A percentile compares a stretch with the other conserved stretches of the same genome.
phyloP scores from a whole-genome alignment of 2,888 invertebrate genomes.

The Portevinia maculata region DNA sequence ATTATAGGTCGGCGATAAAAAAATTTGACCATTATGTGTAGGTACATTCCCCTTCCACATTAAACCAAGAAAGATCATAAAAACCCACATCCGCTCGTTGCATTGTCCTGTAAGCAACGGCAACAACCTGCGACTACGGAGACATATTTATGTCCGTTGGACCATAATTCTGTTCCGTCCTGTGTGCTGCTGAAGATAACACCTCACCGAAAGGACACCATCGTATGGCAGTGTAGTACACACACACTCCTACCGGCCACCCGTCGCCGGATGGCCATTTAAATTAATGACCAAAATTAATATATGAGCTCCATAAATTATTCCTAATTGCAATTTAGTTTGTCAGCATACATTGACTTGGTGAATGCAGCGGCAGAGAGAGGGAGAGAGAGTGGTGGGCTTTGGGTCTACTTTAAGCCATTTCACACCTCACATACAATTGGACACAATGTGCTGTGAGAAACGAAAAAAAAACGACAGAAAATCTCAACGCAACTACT shows the following conservation, averaged over 20 bases:
- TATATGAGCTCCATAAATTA: slow-evolving; percentile 73
- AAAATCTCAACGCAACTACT: slow-evolving; percentile 20
- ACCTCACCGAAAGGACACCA: slow-evolving; percentile 50
- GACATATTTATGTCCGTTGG: slow-evolving; percentile 70
- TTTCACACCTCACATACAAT: slow-evolving; percentile 49
- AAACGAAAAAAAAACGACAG: slow-evolving; percentile 3
- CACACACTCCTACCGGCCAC: slow-evolving; percentile 7
- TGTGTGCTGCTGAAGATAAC: slow-evolving; percentile 41
- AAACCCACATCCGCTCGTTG: slow-evolving; percentile 3
- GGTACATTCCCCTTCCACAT: slow-evolving; percentile 1
- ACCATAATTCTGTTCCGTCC: slow-evolving; percentile 65
- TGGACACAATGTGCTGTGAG: slow-evolving; percentile 13
- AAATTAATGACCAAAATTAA: slow-evolving; percentile 74
- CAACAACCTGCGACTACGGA: slow-evolving; percentile 55
- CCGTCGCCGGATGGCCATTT: slow-evolving; percentile 69
- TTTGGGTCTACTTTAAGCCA: slow-evolving; percentile 19
- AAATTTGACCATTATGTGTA: slow-evolving; percentile 20
- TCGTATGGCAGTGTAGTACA: background rate
- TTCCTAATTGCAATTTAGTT: slow-evolving; percentile 74
- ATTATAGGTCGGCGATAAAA: slow-evolving; percentile 22
- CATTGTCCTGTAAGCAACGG: slow-evolving; percentile 36
- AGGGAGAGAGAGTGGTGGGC: slow-evolving; percentile 33
- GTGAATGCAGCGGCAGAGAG: slow-evolving; percentile 24
- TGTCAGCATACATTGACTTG: slow-evolving; percentile 54
- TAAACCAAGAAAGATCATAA: background rate